Conservation (phyloP, 2,113 vertebrate genomes). For the Paratilapia polleni region DNA sequence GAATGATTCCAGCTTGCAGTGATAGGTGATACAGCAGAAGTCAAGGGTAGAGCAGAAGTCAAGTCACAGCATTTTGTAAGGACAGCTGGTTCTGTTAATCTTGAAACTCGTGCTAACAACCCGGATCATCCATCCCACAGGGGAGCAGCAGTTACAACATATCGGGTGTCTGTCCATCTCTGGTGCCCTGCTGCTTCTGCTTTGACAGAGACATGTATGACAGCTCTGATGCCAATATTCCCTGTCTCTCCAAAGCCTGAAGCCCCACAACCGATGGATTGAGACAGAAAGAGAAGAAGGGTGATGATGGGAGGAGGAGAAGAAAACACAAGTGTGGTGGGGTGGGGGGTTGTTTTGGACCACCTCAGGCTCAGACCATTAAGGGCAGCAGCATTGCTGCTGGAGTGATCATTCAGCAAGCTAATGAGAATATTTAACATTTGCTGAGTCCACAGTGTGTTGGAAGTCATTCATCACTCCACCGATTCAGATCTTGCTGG, state of each 20-base stretch:
- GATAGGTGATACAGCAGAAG: not conserved
- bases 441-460: conserved; percentile 74
- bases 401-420: conserved; percentile 66
- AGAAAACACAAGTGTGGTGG: conserved; percentile 1
- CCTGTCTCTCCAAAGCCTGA: not conserved
- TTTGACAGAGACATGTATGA: conserved; percentile 50
- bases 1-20: not conserved
- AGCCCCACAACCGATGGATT: not conserved
- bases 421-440: conserved; percentile 81
- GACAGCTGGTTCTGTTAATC: conserved; percentile 51
- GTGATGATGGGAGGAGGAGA: conserved; percentile 35
- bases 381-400: conserved; percentile 19
- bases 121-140: conserved; percentile 13
- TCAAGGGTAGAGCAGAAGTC: not conserved
- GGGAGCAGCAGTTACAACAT: conserved; percentile 5
- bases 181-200: conserved; percentile 34
- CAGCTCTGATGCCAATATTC: conserved; percentile 15
- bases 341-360: conserved; percentile 41
- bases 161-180: conserved; percentile 57
- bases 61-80: not conserved
- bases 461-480: conserved; percentile 70
- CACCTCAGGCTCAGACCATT: conserved; percentile 32
- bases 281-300: conserved; percentile 42
- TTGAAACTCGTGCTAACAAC: conserved; percentile 38
- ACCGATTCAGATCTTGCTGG: conserved; percentile 39